Evolutionary conservation across 2,888 invertebrate genomes (phyloP).

Genomic region (Lepidocyrtoides sp.): DNA sequence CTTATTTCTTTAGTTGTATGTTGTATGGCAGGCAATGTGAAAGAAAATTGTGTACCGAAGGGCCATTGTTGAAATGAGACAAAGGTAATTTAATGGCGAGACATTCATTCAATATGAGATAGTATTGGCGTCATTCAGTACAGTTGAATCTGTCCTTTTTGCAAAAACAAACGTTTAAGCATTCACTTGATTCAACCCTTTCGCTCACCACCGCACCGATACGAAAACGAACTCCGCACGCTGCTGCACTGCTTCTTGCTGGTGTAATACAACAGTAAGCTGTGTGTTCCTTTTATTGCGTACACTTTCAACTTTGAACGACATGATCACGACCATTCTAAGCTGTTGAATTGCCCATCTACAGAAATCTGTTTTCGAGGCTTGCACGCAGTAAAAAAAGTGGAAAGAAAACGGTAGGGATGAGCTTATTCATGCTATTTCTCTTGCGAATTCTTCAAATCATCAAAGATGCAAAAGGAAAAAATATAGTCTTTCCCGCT

Average conservation of each 20-base stretch:
- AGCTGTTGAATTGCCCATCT: constrained; percentile 9
- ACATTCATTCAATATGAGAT: constrained; percentile 29
- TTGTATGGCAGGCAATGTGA: not conserved
- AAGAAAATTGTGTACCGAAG: not conserved
- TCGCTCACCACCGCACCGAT: not conserved
- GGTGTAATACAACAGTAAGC: too few species aligned
- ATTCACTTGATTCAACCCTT: not conserved
- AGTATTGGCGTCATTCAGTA: not conserved
- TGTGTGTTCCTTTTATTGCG: not conserved
- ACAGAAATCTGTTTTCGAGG: not conserved
- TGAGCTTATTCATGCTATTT: constrained; percentile 25
- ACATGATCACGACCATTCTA: not conserved
- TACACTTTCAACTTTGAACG: constrained; percentile 4
- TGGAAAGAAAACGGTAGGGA: not conserved
- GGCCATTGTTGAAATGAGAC: constrained; percentile 49
- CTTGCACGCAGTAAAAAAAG: not conserved
- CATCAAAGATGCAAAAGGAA: constrained; percentile 62
- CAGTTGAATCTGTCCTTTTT: not conserved
- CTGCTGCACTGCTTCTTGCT: not conserved
- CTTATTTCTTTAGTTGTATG: not conserved
- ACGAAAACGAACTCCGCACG: too few species aligned
- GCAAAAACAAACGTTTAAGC: constrained; percentile 21
- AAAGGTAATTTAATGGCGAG: constrained; percentile 53
- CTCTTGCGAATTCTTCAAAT: constrained; percentile 50
- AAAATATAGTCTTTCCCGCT: not conserved